Evolutionary conservation across 2,888 invertebrate genomes (phyloP), one percentile per base, ranked within the genome.

Genomic region (Linyphia triangularis): DNA sequence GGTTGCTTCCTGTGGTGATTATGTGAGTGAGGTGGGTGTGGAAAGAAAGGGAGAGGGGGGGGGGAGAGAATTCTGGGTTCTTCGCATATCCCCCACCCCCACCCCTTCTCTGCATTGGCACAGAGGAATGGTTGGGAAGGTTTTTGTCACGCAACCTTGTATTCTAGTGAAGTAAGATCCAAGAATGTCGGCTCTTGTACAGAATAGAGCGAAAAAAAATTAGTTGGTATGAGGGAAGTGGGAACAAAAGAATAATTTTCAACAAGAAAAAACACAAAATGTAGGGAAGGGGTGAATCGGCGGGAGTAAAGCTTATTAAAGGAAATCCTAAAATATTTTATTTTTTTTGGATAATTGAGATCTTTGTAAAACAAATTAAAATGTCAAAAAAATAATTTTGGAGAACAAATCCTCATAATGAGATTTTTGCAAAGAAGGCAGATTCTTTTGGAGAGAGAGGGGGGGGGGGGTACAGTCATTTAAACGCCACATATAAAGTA

Each of bases 1-100:
- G 86, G 86, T 63, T 65, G 81, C 86, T 81, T 86, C 86, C 86
- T 61, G 73, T 67, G 73, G 63, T 81, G 86, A 81, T 86, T 81
- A 86, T 81, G 67, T 79, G 43, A 40, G 63, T 33, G 85, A 61
- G 33, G 13, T n/a, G n/a, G n/a, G n/a, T n/a, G n/a, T n/a, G n/a
- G n/a, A n/a, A n/a, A n/a, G n/a, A 37, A 37, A 63, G 19, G 57
- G 67, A 67, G 78, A 43, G 37, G 40, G 37, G 37, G 75, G 57
- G 78, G 75, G 37, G 65, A 40, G 69, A 65, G 77, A 61, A 69
- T 22, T 69, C 28, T 40, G 7, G 28, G 40, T 30, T 59, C 19
- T 19, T 40, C 26, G 43, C 30, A 37, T 22, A 22, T 43, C 19
- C 33, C 63, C 22, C 28, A 2, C 51, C 3, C 79, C 33, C 19